phyloP scores from a whole-genome alignment of 2,113 vertebrate species.

The Arizona elegans region DNA sequence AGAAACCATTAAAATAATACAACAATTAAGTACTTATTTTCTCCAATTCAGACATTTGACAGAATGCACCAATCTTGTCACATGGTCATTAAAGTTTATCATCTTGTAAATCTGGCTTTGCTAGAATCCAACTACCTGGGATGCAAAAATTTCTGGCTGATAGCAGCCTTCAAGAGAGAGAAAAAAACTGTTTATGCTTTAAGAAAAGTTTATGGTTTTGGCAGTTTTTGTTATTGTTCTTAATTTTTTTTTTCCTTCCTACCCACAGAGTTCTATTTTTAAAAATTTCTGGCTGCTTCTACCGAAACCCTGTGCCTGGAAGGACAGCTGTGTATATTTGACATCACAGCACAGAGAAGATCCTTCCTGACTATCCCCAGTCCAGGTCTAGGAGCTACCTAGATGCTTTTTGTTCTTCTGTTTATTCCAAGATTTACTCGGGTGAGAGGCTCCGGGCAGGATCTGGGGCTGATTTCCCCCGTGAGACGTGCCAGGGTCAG shows the following conservation, averaged over 20 bases:
- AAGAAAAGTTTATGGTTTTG: not conserved
- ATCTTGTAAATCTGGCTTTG: conserved; percentile 8
- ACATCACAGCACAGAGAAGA: conserved; percentile 17
- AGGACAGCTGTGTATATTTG: conserved; percentile 15
- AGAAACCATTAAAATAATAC: not conserved
- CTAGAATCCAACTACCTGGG: not conserved
- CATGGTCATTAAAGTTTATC: not conserved
- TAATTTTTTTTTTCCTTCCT: not conserved
- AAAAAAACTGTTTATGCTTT: not conserved
- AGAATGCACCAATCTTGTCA: not conserved
- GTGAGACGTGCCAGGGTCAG: not conserved
- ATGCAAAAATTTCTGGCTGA: not conserved
- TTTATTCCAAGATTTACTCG: conserved; percentile 16
- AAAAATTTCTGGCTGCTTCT: not conserved
- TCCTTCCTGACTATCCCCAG: conserved; percentile 18
- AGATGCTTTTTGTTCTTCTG: not conserved
- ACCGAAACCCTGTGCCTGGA: not conserved
- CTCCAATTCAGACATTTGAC: not conserved
- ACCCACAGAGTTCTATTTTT: conserved; percentile 38
- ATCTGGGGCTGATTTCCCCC: not conserved
- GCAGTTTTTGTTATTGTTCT: not conserved
- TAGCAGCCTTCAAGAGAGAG: not conserved
- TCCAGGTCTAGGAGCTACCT: conserved; percentile 18
- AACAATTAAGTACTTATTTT: not conserved
- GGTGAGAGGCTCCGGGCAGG: not conserved